Conservation (phyloP, 2,113 vertebrate species). For the Labeo catla region DNA sequence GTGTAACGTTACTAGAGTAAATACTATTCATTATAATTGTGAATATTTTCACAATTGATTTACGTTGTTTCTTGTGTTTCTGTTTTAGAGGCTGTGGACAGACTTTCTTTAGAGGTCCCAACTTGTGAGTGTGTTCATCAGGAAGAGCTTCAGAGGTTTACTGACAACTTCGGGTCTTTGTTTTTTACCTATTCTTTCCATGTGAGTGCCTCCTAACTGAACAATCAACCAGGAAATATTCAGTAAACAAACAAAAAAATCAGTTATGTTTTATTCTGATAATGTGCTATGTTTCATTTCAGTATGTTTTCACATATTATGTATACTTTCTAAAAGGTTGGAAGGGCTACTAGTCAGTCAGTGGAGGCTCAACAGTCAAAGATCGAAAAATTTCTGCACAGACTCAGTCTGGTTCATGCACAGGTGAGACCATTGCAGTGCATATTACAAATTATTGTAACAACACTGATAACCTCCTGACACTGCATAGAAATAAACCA, state of each 20-base stretch:
- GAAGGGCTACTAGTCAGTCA: slow-evolving; percentile 3
- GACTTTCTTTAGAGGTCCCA: slow-evolving; percentile 38
- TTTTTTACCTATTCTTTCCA: slow-evolving; percentile 49
- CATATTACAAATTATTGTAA: slow-evolving; percentile 9
- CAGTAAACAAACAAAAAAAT: too few species aligned
- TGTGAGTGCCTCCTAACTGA: neutral
- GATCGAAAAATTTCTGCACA: slow-evolving; percentile 73
- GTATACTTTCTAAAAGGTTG: neutral
- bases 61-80: neutral
- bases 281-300: neutral
- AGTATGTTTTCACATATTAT: neutral
- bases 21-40: neutral
- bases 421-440: slow-evolving; percentile 67
- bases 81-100: slow-evolving; percentile 38
- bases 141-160: slow-evolving; percentile 42
- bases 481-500: neutral
- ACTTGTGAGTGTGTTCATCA: slow-evolving; percentile 41
- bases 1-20: neutral
- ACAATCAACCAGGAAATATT: neutral
- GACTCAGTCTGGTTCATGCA: slow-evolving; percentile 75
- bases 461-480: neutral
- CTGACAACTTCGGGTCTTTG: slow-evolving; percentile 41
- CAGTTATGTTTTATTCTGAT: neutral
- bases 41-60: slow-evolving; percentile 6
- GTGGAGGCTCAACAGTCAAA: neutral